A percentile compares a stretch with the other conserved stretches of the same genome.
These are phyloP conservation scores for Polypterus bichir DNA, from an alignment of 2,113 vertebrate species.

Conservation along the genomic window DNA sequence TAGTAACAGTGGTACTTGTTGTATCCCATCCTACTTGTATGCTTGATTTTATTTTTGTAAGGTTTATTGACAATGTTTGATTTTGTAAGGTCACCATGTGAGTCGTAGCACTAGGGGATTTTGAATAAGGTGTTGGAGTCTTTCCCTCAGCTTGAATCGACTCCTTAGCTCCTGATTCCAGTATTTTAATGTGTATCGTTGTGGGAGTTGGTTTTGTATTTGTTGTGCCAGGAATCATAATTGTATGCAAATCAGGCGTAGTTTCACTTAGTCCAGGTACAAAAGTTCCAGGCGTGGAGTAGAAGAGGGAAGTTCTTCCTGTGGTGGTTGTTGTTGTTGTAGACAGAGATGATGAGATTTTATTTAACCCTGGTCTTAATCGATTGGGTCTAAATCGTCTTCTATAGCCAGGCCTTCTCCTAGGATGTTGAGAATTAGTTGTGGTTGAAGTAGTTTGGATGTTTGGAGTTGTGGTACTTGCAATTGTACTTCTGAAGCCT, in stretches of 20 bases:
- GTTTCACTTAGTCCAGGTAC: too few relatives aligned
- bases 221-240: accelerated
- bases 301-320: too few relatives aligned
- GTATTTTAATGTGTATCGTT: not conserved
- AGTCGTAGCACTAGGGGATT: too few relatives aligned
- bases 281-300: too few relatives aligned
- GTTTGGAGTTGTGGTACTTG: conserved; percentile 1
- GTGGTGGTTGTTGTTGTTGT: not conserved
- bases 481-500: not conserved
- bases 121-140: too few relatives aligned
- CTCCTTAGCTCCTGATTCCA: not conserved
- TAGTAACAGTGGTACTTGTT: conserved; percentile 11
- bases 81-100: too few relatives aligned
- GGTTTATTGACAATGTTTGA: too few relatives aligned
- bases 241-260: not conserved
- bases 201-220: accelerated
- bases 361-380: conserved; percentile 37
- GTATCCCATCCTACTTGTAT: conserved; percentile 12
- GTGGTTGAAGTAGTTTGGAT: conserved; percentile 19
- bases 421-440: conserved; percentile 31
- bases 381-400: conserved; percentile 46
- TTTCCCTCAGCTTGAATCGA: too few relatives aligned
- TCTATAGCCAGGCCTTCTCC: conserved; percentile 44
- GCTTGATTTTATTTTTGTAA: not conserved
- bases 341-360: conserved; percentile 9